A percentile compares a stretch with the other conserved stretches of the same genome.
phyloP scores from a whole-genome alignment of 2,797 vertebrate species.

The Muraenolepis orangiensis region DNA sequence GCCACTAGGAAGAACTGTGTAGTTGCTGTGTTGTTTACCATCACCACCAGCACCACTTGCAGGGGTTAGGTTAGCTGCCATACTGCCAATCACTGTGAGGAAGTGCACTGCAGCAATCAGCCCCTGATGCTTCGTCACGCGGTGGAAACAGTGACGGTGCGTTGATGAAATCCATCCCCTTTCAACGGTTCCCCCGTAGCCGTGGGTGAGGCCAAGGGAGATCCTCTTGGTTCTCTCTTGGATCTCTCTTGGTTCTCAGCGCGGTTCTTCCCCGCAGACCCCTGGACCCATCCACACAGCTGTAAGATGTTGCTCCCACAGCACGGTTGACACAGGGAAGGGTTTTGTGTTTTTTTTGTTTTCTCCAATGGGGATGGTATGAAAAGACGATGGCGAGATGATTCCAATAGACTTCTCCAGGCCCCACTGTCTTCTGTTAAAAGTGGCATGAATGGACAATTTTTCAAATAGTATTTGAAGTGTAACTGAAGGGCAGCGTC shows the following conservation, averaged over 20 bases:
- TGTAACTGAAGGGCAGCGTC: conserved; percentile 34
- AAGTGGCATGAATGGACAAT: conserved; percentile 15
- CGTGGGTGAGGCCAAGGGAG: background rate
- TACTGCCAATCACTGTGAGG: background rate
- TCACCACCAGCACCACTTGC: background rate
- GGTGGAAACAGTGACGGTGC: background rate
- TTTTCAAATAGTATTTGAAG: conserved; percentile 11
- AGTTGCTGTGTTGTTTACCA: background rate
- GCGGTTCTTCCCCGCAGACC: conserved; percentile 8
- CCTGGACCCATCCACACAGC: conserved; percentile 8
- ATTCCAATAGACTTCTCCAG: conserved; percentile 14
- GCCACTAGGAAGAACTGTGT: background rate
- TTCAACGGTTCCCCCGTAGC: background rate
- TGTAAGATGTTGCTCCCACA: conserved; percentile 5
- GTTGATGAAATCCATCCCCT: background rate
- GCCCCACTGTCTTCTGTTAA: conserved; percentile 16
- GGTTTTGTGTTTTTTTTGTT: background rate
- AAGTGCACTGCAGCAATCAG: background rate
- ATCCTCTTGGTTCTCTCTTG: too few relatives aligned
- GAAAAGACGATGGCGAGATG: background rate
- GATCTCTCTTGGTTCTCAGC: background rate
- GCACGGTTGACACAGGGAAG: background rate
- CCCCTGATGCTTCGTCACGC: background rate
- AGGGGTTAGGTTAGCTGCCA: background rate
- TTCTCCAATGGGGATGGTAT: too few relatives aligned